These are phyloP conservation scores for Vollenhovia emeryi DNA, from an alignment of 1,140 invertebrate genomes.

Conservation along the genomic window DNA sequence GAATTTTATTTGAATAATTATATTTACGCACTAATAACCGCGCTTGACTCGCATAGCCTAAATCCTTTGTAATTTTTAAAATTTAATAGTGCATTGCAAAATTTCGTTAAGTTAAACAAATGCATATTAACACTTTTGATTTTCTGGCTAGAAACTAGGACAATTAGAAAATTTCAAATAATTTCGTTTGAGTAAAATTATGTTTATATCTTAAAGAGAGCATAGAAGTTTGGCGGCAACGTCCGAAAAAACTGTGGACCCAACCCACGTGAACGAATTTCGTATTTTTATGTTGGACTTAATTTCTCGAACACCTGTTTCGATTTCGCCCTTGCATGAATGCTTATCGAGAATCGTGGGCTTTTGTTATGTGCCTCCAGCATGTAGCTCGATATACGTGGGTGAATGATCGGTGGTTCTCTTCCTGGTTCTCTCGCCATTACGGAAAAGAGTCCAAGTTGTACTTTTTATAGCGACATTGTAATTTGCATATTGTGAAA, in stretches of 20 bases:
- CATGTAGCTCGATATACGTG: constrained; percentile 23
- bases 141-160: not conserved
- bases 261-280: not conserved
- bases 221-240: not conserved
- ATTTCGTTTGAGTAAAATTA: not conserved
- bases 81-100: not conserved
- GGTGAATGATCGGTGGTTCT: constrained; percentile 41
- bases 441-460: not conserved
- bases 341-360: constrained; percentile 60
- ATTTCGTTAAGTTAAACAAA: not conserved
- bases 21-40: no score
- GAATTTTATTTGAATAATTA: no score
- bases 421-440: constrained; percentile 54
- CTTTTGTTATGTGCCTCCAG: constrained; percentile 35
- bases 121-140: not conserved
- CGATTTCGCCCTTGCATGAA: constrained; percentile 53
- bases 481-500: constrained; percentile 3
- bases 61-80: no score
- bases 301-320: constrained; percentile 52
- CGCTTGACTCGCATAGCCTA: no score
- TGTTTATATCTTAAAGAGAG: not conserved
- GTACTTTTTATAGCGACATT: not conserved
- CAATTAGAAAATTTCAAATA: not conserved
- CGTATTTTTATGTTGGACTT: constrained; percentile 24
- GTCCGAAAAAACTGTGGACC: not conserved